Conservation (phyloP, 2,888 invertebrate species). For the Barypeithes pellucidus region DNA sequence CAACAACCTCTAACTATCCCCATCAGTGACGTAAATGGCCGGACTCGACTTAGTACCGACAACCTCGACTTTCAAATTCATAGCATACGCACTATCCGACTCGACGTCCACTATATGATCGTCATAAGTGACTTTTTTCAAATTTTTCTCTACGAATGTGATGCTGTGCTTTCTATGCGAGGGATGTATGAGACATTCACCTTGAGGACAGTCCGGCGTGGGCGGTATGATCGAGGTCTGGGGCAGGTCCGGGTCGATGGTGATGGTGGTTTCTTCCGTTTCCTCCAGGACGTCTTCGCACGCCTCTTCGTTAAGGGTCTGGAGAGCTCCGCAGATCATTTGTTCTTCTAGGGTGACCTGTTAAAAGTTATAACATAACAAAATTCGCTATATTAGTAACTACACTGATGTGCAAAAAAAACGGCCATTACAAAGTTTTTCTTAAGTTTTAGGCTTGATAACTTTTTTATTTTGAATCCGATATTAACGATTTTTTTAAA, state of each 20-base stretch:
- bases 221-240: conserved; percentile 69
- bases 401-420: too few species aligned
- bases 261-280: conserved; percentile 65
- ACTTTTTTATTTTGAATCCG: too few species aligned
- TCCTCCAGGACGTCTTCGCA: conserved; percentile 91
- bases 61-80: not conserved
- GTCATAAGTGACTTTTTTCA: conserved; percentile 61
- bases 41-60: conserved; percentile 30
- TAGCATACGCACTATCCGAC: not conserved
- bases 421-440: too few species aligned
- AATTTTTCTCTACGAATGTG: conserved; percentile 49
- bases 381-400: too few species aligned
- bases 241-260: conserved; percentile 65
- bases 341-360: conserved; percentile 95
- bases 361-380: too few species aligned
- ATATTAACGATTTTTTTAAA: too few species aligned
- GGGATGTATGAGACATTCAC: conserved; percentile 63
- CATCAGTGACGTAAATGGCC: conserved; percentile 37
- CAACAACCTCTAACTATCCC: conserved; percentile 23
- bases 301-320: conserved; percentile 94
- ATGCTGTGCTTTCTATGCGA: conserved; percentile 46
- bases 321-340: conserved; percentile 94
- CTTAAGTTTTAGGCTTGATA: too few species aligned
- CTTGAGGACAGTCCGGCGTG: conserved; percentile 68
- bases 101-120: conserved; percentile 46